These are phyloP conservation scores for silkworm (Bombyx mori) DNA, from an alignment of 1,140 invertebrate genomes.

Conservation along the genomic window DNA sequence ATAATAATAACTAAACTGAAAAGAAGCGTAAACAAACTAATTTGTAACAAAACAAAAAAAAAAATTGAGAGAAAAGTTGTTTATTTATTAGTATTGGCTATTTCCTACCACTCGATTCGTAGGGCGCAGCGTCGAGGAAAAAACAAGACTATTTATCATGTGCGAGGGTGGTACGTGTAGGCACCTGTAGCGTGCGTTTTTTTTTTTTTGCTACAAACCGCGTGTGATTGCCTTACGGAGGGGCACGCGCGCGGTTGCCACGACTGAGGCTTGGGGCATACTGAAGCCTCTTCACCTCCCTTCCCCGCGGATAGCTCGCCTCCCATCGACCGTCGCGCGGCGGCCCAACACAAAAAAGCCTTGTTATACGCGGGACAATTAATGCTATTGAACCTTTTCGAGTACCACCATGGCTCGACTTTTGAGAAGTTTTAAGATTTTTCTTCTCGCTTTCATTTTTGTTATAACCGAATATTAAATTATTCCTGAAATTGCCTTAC, in stretches of 20 bases:
- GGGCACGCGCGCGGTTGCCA: slow-evolving; percentile 20
- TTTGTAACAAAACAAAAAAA: slow-evolving; percentile 9
- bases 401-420: slow-evolving; percentile 12
- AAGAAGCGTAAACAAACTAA: slow-evolving; percentile 6
- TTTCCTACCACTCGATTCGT: slow-evolving; percentile 27
- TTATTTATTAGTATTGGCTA: slow-evolving; percentile 24
- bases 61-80: slow-evolving; percentile 12
- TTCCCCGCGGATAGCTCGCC: slow-evolving; percentile 11
- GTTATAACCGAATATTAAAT: neutral
- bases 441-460: neutral
- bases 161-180: slow-evolving; percentile 16
- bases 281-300: no score
- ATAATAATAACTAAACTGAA: neutral
- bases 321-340: slow-evolving; percentile 12
- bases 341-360: slow-evolving; percentile 23
- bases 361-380: slow-evolving; percentile 30
- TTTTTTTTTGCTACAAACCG: slow-evolving; percentile 32
- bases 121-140: slow-evolving; percentile 13
- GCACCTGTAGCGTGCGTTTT: slow-evolving; percentile 44
- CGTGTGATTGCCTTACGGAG: slow-evolving; percentile 16
- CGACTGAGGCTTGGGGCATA: slow-evolving; percentile 8
- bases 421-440: slow-evolving; percentile 3
- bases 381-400: slow-evolving; percentile 27
- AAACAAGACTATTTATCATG: slow-evolving; percentile 44
- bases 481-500: no score